Evolutionary conservation across 2,797 vertebrate genomes (phyloP).

Genomic region (Limnodromus scolopaceus): DNA sequence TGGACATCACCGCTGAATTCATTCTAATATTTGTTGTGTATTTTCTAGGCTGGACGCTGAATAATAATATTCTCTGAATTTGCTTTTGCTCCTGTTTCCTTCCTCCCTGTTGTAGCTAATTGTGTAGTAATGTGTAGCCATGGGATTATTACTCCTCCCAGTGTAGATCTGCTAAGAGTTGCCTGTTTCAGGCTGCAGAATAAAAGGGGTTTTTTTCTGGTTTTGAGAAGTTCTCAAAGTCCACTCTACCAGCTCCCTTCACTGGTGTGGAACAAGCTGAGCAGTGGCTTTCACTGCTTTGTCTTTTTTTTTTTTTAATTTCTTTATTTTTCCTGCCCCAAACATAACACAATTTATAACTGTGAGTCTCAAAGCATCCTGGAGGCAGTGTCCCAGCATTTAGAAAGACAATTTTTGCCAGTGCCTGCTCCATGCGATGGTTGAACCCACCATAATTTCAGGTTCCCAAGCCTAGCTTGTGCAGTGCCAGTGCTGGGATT

Average conservation of each 20-base stretch:
- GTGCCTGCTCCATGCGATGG: not conserved
- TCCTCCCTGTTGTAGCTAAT: constrained; percentile 52
- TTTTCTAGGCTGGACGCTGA: constrained; percentile 72
- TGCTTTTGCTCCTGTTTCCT: constrained; percentile 65
- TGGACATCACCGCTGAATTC: constrained; percentile 32
- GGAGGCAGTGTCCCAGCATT: not conserved
- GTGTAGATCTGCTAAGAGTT: not conserved
- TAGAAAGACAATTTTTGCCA: not conserved
- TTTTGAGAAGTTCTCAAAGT: constrained; percentile 19
- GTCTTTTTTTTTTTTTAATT: not conserved
- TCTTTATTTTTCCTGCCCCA: not conserved
- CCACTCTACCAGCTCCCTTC: not conserved
- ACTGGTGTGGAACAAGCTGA: not conserved
- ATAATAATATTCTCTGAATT: constrained; percentile 60
- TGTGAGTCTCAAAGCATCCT: not conserved
- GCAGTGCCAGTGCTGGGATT: not conserved
- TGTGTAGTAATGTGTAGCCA: not conserved
- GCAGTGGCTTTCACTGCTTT: not conserved
- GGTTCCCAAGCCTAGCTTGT: constrained; percentile 13
- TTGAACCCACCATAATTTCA: not conserved
- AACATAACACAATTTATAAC: not conserved
- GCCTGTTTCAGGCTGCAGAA: not conserved
- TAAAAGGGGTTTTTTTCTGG: not conserved
- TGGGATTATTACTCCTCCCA: not conserved
- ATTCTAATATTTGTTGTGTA: constrained; percentile 60